Conservation (phyloP, 2,797 vertebrate genomes). For the Myoxocephalus aenaeus region DNA sequence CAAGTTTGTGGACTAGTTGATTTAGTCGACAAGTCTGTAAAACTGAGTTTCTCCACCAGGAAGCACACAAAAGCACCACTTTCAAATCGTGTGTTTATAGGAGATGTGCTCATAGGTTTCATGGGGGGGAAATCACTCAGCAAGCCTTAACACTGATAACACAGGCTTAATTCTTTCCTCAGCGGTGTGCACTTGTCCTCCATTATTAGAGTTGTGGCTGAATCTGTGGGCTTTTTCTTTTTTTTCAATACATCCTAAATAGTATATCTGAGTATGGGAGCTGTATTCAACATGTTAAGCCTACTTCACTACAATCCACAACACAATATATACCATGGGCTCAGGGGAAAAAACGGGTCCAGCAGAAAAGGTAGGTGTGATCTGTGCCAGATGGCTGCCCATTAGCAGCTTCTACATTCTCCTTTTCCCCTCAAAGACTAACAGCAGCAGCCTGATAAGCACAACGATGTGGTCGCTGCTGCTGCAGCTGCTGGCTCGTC, state of each 20-base stretch:
- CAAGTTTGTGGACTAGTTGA: not conserved
- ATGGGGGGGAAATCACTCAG: not conserved
- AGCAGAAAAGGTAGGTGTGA: not conserved
- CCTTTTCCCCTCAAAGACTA: not conserved
- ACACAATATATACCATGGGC: not conserved
- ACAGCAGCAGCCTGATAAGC: not conserved
- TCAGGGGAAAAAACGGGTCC: not conserved
- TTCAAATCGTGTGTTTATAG: not conserved
- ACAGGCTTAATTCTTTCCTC: not conserved
- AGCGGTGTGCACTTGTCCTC: not conserved
- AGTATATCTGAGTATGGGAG: not conserved
- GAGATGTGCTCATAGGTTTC: not conserved
- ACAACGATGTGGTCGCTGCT: no score
- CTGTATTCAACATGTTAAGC: not conserved
- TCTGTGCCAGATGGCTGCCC: not conserved
- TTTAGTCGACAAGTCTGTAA: not conserved
- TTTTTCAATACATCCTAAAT: not conserved
- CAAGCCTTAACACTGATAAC: conserved; percentile 13
- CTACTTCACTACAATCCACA: not conserved
- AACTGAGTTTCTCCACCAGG: not conserved
- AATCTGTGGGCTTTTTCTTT: not conserved
- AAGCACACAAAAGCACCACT: not conserved
- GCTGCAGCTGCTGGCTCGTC: not conserved
- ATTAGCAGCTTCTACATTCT: not conserved
- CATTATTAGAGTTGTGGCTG: not conserved